Percentiles rank a stretch among this genome's conserved stretches.
These are phyloP conservation scores for Paramormyrops hopkinsi DNA, from an alignment of 2,797 vertebrate genomes.

Conservation along the genomic window DNA sequence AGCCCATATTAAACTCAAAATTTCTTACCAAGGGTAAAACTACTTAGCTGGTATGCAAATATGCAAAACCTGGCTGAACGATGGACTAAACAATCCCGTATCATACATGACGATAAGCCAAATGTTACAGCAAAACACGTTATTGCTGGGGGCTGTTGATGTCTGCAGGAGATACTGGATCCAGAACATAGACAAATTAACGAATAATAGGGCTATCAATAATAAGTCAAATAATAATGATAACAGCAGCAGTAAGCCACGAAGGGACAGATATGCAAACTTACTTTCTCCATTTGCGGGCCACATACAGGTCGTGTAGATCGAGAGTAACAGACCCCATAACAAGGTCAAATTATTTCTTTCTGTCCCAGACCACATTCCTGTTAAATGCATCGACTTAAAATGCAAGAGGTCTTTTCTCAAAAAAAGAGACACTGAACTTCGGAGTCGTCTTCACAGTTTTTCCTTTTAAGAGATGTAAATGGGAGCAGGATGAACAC, in stretches of 20 bases:
- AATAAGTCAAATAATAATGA: not conserved
- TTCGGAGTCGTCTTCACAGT: slow-evolving; percentile 37
- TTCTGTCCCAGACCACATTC: slow-evolving; percentile 79
- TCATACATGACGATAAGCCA: not conserved
- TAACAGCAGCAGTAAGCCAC: not conserved
- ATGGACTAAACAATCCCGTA: not conserved
- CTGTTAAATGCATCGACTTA: slow-evolving; percentile 48
- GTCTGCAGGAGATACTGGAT: not conserved
- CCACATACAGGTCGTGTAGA: slow-evolving; percentile 71
- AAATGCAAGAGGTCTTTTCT: slow-evolving; percentile 32
- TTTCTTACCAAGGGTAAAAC: not conserved
- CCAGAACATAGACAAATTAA: not conserved
- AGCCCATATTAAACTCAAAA: not conserved
- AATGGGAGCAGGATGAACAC: not conserved
- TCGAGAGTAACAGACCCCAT: slow-evolving; percentile 79
- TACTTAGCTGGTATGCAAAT: not conserved
- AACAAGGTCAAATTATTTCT: slow-evolving; percentile 81
- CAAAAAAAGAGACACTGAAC: slow-evolving; percentile 5
- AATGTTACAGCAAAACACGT: not conserved
- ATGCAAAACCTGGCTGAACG: not conserved
- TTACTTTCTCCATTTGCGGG: slow-evolving; percentile 85
- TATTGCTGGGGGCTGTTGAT: not conserved
- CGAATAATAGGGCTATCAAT: not conserved
- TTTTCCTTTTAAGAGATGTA: not conserved
- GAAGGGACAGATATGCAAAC: slow-evolving; percentile 31